Percentiles rank a stretch among this genome's conserved stretches.
Evolutionary conservation across 2,797 vertebrate species (phyloP).

Genomic region (Acrossocheilus fasciatus): DNA sequence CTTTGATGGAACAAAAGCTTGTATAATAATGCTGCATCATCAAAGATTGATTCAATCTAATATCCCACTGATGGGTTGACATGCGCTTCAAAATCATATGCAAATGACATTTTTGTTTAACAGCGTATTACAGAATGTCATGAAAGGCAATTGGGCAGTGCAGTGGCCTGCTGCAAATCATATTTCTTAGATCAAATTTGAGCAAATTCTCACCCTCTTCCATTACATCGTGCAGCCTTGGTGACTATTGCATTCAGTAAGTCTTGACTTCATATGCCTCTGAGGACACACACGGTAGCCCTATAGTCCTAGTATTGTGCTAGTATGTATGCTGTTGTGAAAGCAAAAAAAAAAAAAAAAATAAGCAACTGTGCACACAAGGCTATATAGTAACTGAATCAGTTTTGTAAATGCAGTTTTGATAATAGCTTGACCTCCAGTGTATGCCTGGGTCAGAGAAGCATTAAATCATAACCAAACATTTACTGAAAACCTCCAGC

Average conservation of each 20-base stretch:
- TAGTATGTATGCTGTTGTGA: background rate
- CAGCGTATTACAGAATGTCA: background rate
- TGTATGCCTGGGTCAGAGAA: background rate
- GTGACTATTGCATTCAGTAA: background rate
- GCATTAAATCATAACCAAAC: background rate
- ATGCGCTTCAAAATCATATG: conserved; percentile 5
- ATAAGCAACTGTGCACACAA: background rate
- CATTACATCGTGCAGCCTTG: background rate
- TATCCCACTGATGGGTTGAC: conserved; percentile 9
- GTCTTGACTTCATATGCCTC: background rate
- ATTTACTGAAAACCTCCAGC: background rate
- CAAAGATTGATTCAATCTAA: conserved; percentile 21
- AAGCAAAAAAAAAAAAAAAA: background rate
- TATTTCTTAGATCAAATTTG: background rate
- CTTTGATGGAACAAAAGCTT: conserved; percentile 8
- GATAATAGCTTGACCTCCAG: background rate
- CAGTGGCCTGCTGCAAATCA: background rate
- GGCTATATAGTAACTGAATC: background rate
- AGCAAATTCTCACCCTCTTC: background rate
- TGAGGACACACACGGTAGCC: background rate
- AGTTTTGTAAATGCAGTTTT: background rate
- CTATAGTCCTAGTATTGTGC: background rate
- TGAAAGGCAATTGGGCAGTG: conserved; percentile 12
- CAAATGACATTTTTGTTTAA: conserved; percentile 12
- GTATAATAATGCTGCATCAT: background rate